Evolutionary conservation across 2,113 vertebrate species (phyloP), one percentile per base, ranked within the genome.

Genomic region (Coptodon rendalli): DNA sequence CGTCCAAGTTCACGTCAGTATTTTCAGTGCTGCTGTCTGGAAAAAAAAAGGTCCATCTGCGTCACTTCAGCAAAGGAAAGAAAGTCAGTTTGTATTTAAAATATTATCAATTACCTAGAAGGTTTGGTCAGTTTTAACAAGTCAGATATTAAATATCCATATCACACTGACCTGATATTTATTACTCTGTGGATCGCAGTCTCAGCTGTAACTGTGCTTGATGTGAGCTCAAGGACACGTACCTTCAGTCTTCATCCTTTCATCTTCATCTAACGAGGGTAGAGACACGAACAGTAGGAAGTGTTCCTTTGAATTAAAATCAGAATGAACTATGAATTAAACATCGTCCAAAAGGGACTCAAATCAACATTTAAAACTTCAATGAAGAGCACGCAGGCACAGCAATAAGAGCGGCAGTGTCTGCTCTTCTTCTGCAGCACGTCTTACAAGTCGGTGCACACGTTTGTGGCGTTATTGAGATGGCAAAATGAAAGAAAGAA

Each of bases 251-350:
- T 78, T 78, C 40, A 52, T 66, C 76, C 40, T 86, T 91, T 90
- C 52, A 90, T 91, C 81, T 83, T n/a, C 40, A 48, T 84, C 83
- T 87, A 40, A 89, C 84, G 45, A 83, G n/a, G 53, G 43, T 36
- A 56, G 53, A 87, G 27, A 83, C 61, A 22, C 38, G 57, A 59
- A 86, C 56, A 81, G 19, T 4, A 82, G 2, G 73, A 78, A 52
- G 22, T 78, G 73, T 78, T 78, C 27, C 45, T 78, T 78, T 78
- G 16, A 78, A 78, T 91, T 83, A 45, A 61, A 71, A 80, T 83
- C 31, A 50, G 81, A 83, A 66, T 76, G 4, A 59, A 56, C 11
- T 66, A 81, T 66, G 29, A 82, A 82, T 91, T 71, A 57, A 81
- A 78, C 81, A 83, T 73, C 1, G 12, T 34, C 57, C 54, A 80